Evolutionary conservation across 2,113 vertebrate genomes (phyloP), one percentile per base, ranked within the genome.

Genomic region (Anoplopoma fimbria): DNA sequence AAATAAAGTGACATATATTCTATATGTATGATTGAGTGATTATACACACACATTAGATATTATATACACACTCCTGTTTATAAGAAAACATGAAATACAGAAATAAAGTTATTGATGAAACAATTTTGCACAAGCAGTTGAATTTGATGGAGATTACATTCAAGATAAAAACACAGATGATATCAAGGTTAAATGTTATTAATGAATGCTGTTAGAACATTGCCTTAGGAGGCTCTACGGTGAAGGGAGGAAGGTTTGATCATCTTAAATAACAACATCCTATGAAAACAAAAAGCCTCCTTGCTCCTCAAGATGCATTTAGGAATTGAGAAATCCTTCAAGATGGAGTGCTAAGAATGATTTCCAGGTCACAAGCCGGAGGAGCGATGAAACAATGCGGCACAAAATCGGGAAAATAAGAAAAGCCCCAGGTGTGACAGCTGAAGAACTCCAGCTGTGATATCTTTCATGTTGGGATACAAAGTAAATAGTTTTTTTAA

Each of bases 371-470:
- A 29, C 1, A 29, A 58, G 49, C 49, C 9, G 21, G 49, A 51
- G 55, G 55, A 57, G 25, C 51, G 13, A 57, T n/a, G n/a, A n/a
- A n/a, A n/a, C n/a, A n/a, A n/a, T n/a, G n/a, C n/a, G 25, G 55
- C 55, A 57, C 55, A 14, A 14, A 25, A 57, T 27, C 5, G 51
- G 15, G 10, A 15, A 57, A 47, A 51, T 10, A 21, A 51, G 51
- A 8, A 49, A 49, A 49, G 47, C 63, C 73, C 27, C 77, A 76
- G 58, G 51, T 79, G 64, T 55, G 81, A 76, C 71, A 45, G 42
- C 34, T 69, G 69, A 85, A 0, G 10, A 76, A 29, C 62, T 69
- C 33, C 47, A 49, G 77, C 80, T 85, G 70, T 31, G 63, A 64
- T 33, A 42, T 58, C 61, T 33, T 27, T 82, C 49, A 36, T 45